Evolutionary conservation across 2,888 invertebrate genomes (phyloP).

Genomic region (Dicranocentrus wangi): DNA sequence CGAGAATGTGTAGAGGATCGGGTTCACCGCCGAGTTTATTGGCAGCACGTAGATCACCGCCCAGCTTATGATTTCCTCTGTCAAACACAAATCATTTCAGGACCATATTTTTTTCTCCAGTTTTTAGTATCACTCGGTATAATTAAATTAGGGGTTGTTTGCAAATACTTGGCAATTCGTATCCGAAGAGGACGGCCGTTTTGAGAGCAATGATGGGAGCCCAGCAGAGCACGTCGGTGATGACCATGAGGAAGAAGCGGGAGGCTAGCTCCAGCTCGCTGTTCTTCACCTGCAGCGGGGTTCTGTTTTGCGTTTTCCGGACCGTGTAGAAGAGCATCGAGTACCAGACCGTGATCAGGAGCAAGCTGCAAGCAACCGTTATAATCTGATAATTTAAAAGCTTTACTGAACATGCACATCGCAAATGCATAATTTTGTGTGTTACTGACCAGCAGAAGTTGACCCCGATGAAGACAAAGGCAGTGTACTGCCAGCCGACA

Average conservation of each 20-base stretch:
- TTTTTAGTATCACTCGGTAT: background rate
- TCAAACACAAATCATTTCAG: constrained; percentile 58
- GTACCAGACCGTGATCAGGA: constrained; percentile 79
- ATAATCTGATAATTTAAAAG: too few species aligned
- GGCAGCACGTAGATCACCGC: constrained; percentile 82
- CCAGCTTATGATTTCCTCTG: constrained; percentile 81
- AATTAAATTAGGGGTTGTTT: background rate
- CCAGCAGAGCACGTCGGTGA: constrained; percentile 84
- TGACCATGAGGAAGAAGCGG: constrained; percentile 82
- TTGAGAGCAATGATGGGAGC: constrained; percentile 82
- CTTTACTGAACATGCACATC: too few species aligned
- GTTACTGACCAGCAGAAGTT: constrained; percentile 78
- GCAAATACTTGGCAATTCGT: constrained; percentile 77
- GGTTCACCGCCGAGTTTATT: constrained; percentile 81
- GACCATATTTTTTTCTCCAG: background rate
- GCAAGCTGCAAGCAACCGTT: constrained; percentile 77
- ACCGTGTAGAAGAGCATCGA: constrained; percentile 80
- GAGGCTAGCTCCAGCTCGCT: constrained; percentile 82
- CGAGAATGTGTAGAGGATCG: constrained; percentile 81
- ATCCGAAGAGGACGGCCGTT: constrained; percentile 78
- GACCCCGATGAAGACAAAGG: constrained; percentile 81
- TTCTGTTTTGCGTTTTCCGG: constrained; percentile 79
- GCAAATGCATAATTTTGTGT: too few species aligned
- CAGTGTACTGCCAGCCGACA: constrained; percentile 83
- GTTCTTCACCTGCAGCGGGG: constrained; percentile 77